A percentile compares a stretch with the other conserved stretches of the same genome.
Conservation (phyloP, 1,140 invertebrate genomes). For the Chionoecetes opilio region DNA sequence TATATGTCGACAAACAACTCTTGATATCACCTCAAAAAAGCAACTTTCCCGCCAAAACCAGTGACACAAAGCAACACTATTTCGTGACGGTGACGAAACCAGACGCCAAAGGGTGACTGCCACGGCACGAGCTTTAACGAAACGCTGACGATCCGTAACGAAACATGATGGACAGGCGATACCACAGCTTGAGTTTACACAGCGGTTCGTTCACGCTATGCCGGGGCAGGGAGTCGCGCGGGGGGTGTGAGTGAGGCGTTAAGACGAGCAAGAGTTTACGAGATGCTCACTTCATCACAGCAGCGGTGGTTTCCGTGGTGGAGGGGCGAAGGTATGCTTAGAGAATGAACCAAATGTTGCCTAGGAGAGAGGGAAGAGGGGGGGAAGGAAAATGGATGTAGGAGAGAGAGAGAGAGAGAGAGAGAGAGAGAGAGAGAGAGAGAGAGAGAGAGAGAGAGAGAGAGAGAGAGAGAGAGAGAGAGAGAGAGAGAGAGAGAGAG, state of each 20-base stretch:
- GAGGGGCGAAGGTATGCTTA: background rate
- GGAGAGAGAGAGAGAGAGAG: background rate
- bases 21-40: no score
- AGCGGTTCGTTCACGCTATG: no score
- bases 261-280: background rate
- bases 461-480: background rate
- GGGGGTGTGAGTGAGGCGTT: background rate
- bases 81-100: no score
- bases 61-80: no score
- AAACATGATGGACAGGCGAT: no score
- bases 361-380: conserved; percentile 58
- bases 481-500: background rate
- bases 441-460: background rate
- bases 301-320: background rate
- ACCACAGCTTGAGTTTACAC: no score
- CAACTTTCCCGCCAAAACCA: no score
- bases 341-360: conserved; percentile 76
- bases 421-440: background rate
- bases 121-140: no score
- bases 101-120: no score
- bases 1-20: no score
- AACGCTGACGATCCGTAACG: no score
- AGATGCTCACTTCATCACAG: background rate
- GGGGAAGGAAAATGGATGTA: background rate
- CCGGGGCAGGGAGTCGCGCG: background rate